Base-by-base conservation (phyloP, 2,888 invertebrate species). In the Augiades crinisus region DNA sequence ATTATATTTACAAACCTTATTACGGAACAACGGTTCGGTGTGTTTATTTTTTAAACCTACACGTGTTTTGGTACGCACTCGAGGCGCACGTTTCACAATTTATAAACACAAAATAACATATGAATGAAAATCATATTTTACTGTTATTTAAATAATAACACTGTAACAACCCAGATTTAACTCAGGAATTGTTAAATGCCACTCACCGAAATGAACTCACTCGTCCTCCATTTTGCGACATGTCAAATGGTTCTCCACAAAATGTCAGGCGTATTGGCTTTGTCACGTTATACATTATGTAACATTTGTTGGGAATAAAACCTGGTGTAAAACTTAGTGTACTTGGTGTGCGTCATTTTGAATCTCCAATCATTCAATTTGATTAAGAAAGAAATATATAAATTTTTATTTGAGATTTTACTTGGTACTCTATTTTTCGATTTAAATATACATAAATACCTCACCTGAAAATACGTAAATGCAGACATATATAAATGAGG, bases 381-480 rank as follows among this genome's bases (percentile, higher is more conserved):
- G n/a, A n/a, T n/a, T n/a, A n/a, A n/a, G n/a, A n/a, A n/a, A n/a
- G n/a, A n/a, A n/a, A n/a, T n/a, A n/a, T n/a, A n/a, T n/a, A n/a
- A n/a, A n/a, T n/a, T n/a, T n/a, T n/a, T n/a, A n/a, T n/a, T n/a
- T n/a, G n/a, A n/a, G n/a, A n/a, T n/a, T n/a, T n/a, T n/a, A n/a
- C n/a, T n/a, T n/a, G n/a, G n/a, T n/a, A n/a, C n/a, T n/a, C n/a
- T n/a, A n/a, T n/a, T n/a, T n/a, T n/a, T n/a, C n/a, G n/a, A n/a
- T n/a, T n/a, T n/a, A n/a, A n/a, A n/a, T n/a, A n/a, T n/a, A n/a
- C n/a, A n/a, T n/a, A n/a, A n/a, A 10, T 5, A 5, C 1, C 4
- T 62, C 81, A 96, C 96, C 92, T 99, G 98, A 81, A 99, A 99
- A 81, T 98, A 99, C 2, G 99, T 99, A 66, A 99, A 94, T 41